Evolutionary conservation across 2,888 invertebrate species (phyloP).

Genomic region (Macrosiphum euphorbiae): DNA sequence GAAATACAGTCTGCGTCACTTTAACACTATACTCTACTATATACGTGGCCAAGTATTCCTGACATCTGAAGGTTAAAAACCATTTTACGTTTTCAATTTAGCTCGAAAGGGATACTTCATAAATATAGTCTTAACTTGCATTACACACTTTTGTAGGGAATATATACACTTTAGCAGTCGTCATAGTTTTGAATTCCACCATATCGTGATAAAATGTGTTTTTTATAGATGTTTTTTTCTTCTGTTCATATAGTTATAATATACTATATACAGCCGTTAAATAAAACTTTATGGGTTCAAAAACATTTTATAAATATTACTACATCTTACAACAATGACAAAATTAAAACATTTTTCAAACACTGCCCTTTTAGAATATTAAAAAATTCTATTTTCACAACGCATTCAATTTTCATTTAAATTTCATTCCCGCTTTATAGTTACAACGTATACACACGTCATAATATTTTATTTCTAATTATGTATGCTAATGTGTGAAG

Average conservation of each 20-base stretch:
- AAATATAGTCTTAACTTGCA: conserved; percentile 2
- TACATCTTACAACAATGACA: conserved; percentile 18
- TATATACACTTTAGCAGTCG: not conserved
- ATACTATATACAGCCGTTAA: not conserved
- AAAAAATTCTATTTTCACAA: conserved; percentile 4
- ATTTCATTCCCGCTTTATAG: not conserved
- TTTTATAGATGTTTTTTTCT: not conserved
- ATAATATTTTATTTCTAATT: conserved; percentile 13
- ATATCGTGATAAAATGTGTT: conserved; percentile 6
- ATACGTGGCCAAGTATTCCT: conserved; percentile 27
- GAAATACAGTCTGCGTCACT: not conserved
- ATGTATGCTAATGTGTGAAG: not conserved
- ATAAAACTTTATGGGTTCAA: not conserved
- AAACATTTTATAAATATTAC: conserved; percentile 25
- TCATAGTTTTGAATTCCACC: not conserved
- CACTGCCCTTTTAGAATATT: not conserved
- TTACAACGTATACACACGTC: not conserved
- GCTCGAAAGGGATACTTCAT: conserved; percentile 17
- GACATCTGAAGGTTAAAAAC: conserved; percentile 52
- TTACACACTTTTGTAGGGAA: not conserved
- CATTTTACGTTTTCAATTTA: conserved; percentile 35
- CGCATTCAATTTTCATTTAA: not conserved
- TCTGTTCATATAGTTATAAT: not conserved
- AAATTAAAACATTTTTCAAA: not conserved
- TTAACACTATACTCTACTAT: not conserved